Base-by-base conservation (phyloP, 30 jellyfish, hydroid and myxozoan genomes). In the Euphysa ruthae region DNA sequence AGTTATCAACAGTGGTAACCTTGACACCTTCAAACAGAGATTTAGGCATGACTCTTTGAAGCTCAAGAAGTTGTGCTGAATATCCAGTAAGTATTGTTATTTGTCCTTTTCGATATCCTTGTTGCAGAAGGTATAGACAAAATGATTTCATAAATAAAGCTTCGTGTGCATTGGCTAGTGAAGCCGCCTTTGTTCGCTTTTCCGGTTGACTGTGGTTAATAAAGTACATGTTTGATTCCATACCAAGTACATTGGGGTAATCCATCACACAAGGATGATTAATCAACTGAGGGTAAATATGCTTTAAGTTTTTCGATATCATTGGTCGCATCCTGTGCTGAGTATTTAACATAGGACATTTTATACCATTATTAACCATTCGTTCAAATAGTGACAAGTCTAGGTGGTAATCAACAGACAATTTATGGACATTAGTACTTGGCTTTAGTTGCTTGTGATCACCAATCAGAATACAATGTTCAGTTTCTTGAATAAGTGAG, bases 361-460 rank as follows among this genome's bases (percentile, higher is more conserved):
- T 77, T 77, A 86, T 69, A 1, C 93, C 93, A 50, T 86, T 86
- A 55, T 77, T 65, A 24, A 84, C 64, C 95, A 84, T 84, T 31
- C 95, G 50, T 43, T 84, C 95, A 65, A 84, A 84, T 61, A 84
- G 33, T 0, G 93, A 75, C 43, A 84, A 63, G 54, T 76, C 93
- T 70, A 84, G 55, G 20, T 84, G 54, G 64, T 86, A 86, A 1
- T 80, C 61, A 20, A 18, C 33, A 1, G 94, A 94, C 43, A 86
- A 56, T 29, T 73, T 35, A 49, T 72, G 75, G 29, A 78, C 96
- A 20, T 70, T 23, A 16, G 93, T 82, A 49, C 70, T 79, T 7
- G 96, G 96, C 35, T 71, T 66, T 25, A 86, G 70, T 50, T 86
- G 96, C 35, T 86, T 78, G 73, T 86, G 96, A 79, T 86, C 96